Evolutionary conservation across 2,888 invertebrate genomes (phyloP).

Genomic region (Trichogramma dendrolimi): DNA sequence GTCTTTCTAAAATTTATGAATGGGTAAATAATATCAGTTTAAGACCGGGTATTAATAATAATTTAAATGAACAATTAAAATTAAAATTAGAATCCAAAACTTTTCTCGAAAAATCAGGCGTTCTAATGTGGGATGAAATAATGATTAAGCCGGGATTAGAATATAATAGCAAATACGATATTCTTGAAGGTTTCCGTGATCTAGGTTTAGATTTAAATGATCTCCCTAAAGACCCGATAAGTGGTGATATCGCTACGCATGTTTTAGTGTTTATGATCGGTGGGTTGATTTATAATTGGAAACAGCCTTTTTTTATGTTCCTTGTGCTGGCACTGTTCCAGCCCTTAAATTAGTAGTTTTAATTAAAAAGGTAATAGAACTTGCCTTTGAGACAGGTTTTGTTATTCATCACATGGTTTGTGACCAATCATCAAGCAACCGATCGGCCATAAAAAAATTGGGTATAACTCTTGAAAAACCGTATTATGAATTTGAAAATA

Average conservation of each 20-base stretch:
- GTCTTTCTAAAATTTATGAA: conserved; percentile 29
- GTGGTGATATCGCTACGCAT: conserved; percentile 25
- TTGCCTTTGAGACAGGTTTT: conserved; percentile 28
- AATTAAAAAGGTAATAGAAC: too few relatives aligned
- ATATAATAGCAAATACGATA: conserved; percentile 29
- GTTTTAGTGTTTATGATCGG: conserved; percentile 34
- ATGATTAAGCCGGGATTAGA: conserved; percentile 29
- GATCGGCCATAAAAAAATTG: conserved; percentile 28
- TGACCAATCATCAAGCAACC: conserved; percentile 29
- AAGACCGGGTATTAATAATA: conserved; percentile 30
- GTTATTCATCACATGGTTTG: conserved; percentile 27
- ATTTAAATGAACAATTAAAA: conserved; percentile 30
- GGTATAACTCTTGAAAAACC: too few relatives aligned
- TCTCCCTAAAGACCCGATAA: too few relatives aligned
- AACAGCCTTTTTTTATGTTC: too few relatives aligned
- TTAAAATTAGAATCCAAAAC: conserved; percentile 33
- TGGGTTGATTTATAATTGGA: conserved; percentile 32
- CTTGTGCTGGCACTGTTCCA: too few relatives aligned
- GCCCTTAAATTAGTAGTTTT: neutral
- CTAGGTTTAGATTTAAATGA: conserved; percentile 29
- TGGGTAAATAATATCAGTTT: conserved; percentile 35
- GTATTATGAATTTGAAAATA: conserved; percentile 21
- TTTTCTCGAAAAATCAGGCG: conserved; percentile 28
- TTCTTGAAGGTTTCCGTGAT: conserved; percentile 33
- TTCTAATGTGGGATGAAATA: conserved; percentile 35